A percentile compares a stretch with the other conserved stretches of the same genome.
These are phyloP conservation scores for Actinostola sp. DNA, from an alignment of 92 coral and sea anemone species.

Conservation along the genomic window DNA sequence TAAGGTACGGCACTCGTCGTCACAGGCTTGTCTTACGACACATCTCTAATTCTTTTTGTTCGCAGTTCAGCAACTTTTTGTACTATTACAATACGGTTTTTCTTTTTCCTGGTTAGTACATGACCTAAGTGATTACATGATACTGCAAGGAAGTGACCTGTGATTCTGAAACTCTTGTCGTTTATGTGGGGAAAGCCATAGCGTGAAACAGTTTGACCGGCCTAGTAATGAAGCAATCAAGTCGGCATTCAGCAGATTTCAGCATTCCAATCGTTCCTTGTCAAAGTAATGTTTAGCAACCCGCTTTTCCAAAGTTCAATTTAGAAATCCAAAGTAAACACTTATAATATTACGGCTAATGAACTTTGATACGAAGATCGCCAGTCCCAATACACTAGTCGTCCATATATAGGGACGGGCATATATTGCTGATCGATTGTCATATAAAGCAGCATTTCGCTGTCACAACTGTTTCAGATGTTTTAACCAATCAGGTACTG, in stretches of 20 bases:
- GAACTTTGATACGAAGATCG: slow-evolving; percentile 14
- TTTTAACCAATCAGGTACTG: slow-evolving; percentile 4
- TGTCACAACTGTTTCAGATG: slow-evolving; percentile 15
- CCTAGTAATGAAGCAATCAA: no score
- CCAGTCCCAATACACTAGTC: no score
- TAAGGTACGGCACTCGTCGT: not conserved
- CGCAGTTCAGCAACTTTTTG: not conserved
- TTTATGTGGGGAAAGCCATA: no score
- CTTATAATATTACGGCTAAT: not conserved
- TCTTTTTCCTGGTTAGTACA: not conserved
- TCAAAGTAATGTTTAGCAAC: not conserved
- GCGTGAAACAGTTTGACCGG: no score
- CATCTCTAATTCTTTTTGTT: not conserved
- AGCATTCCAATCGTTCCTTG: no score
- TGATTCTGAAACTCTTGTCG: not conserved
- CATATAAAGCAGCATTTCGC: slow-evolving; percentile 11
- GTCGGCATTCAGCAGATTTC: no score
- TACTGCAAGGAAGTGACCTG: slow-evolving; percentile 4
- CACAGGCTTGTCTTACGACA: not conserved
- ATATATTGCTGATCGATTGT: not conserved
- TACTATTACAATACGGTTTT: not conserved
- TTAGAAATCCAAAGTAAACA: not conserved
- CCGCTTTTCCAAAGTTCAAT: slow-evolving; percentile 1
- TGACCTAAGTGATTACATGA: not conserved
- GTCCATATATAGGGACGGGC: no score